Conservation (phyloP, 2,888 invertebrate species). For the Leucophora obtusa region DNA sequence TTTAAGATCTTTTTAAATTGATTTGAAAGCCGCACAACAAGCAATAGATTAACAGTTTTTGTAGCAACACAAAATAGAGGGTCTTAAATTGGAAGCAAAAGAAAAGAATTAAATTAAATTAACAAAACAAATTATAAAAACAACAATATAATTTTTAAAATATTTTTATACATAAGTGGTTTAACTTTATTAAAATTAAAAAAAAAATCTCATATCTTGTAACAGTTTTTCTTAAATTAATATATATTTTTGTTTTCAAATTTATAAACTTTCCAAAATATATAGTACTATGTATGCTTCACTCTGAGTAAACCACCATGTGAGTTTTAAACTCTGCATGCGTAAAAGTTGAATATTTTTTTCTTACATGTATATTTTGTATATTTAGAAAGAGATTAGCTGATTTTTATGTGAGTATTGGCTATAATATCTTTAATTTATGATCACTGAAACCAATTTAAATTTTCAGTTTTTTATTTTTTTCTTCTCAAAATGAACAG, state of each 20-base stretch:
- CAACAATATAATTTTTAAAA: not conserved
- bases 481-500: conserved; percentile 46
- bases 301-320: conserved; percentile 3
- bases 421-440: conserved; percentile 77
- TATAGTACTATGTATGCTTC: no score
- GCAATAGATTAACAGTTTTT: not conserved
- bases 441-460: conserved; percentile 75
- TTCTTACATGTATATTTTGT: not conserved
- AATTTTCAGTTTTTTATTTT: conserved; percentile 72
- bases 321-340: conserved; percentile 28
- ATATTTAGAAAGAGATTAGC: conserved; percentile 41
- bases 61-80: not conserved
- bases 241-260: not conserved
- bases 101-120: not conserved
- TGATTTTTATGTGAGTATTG: conserved; percentile 71
- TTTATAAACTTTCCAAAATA: conserved; percentile 15
- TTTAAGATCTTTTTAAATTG: not conserved
- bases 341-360: conserved; percentile 40
- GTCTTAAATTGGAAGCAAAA: not conserved
- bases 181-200: not conserved
- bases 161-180: not conserved
- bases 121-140: not conserved
- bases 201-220: not conserved
- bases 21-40: not conserved
- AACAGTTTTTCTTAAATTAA: not conserved